phyloP scores from a whole-genome alignment of 2,888 invertebrate genomes.

The Gryllus longicercus region DNA sequence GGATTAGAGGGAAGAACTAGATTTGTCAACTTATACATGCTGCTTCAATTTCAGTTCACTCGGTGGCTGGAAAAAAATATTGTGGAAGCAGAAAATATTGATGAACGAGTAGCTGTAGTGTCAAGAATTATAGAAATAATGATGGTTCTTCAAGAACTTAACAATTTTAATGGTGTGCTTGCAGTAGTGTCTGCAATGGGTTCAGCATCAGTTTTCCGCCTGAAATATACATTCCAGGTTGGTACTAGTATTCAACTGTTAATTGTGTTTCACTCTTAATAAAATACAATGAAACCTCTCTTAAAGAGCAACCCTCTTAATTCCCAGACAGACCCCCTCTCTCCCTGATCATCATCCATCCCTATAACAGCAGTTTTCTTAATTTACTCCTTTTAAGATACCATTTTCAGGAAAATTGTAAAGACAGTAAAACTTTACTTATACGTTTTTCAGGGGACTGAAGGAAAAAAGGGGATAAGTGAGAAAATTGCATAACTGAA shows the following conservation, averaged over 20 bases:
- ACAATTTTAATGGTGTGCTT: conserved; percentile 97
- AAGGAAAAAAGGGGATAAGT: too few species aligned
- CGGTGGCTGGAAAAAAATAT: conserved; percentile 96
- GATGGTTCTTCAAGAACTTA: conserved; percentile 89
- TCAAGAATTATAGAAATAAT: conserved; percentile 90
- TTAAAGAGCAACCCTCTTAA: neutral
- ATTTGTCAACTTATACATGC: too few species aligned
- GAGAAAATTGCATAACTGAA: too few species aligned
- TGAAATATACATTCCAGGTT: conserved; percentile 73
- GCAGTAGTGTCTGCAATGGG: conserved; percentile 90
- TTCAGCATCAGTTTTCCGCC: conserved; percentile 85
- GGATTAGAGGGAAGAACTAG: too few species aligned
- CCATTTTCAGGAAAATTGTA: too few species aligned
- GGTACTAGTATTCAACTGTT: conserved; percentile 37
- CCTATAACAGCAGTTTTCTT: too few species aligned
- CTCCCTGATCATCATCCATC: too few species aligned
- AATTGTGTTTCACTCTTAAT: neutral
- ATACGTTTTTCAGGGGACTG: neutral
- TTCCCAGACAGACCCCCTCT: too few species aligned
- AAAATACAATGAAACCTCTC: neutral
- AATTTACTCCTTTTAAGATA: too few species aligned
- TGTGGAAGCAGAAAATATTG: conserved; percentile 91
- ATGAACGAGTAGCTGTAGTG: conserved; percentile 89
- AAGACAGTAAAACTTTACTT: neutral
- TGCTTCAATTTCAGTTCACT: conserved; percentile 65